Evolutionary conservation across 2,797 vertebrate species (phyloP).

Genomic region (Phaenicophaeus curvirostris): DNA sequence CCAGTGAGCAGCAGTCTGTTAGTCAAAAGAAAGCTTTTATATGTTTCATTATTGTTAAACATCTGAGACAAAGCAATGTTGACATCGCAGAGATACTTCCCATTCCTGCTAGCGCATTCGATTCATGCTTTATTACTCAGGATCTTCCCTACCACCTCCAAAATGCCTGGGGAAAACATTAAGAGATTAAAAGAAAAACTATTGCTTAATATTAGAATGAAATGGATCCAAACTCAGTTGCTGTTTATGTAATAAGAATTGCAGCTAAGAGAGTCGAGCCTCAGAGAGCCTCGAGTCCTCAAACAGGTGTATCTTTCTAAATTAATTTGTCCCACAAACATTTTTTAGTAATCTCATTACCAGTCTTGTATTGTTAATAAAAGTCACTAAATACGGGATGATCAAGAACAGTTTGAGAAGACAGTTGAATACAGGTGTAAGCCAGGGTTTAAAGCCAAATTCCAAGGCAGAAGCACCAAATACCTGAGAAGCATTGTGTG

Average conservation of each 20-base stretch:
- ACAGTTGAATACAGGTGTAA: background rate
- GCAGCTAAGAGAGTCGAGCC: background rate
- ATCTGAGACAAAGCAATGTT: background rate
- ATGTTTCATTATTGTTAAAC: background rate
- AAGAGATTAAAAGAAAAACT: slow-evolving; percentile 39
- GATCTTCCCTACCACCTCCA: background rate
- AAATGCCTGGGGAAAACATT: background rate
- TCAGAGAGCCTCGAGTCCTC: background rate
- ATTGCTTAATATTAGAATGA: slow-evolving; percentile 32
- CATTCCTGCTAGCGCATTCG: background rate
- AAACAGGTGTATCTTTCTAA: background rate
- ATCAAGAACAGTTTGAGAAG: background rate
- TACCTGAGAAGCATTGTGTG: accelerated
- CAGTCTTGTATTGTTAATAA: background rate
- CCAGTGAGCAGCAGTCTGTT: background rate
- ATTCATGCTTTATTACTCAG: background rate
- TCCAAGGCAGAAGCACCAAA: too few relatives aligned
- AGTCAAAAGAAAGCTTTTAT: slow-evolving; percentile 7
- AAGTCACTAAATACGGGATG: background rate
- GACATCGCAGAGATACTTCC: background rate
- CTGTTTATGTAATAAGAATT: slow-evolving; percentile 32
- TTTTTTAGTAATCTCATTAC: slow-evolving; percentile 1
- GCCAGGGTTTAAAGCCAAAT: background rate
- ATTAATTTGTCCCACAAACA: background rate
- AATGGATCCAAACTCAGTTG: background rate